These are phyloP conservation scores for Crypturellus undulatus DNA, from an alignment of 2,113 vertebrate genomes.

Conservation along the genomic window DNA sequence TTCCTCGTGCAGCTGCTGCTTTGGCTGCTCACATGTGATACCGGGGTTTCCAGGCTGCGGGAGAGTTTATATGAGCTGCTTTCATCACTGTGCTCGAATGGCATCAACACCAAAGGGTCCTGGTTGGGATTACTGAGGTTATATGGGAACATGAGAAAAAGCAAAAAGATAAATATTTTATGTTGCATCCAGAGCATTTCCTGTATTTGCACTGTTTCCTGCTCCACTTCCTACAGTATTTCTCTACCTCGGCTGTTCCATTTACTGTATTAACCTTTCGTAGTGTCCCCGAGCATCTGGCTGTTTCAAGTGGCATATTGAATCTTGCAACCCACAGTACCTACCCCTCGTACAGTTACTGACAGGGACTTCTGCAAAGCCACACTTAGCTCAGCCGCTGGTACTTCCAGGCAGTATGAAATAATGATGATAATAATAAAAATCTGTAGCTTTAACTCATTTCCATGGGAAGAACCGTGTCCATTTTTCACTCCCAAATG, in stretches of 20 bases:
- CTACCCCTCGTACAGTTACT: background rate
- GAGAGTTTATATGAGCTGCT: background rate
- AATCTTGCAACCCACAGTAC: background rate
- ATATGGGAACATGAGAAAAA: background rate
- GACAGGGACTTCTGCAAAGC: background rate
- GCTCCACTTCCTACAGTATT: constrained; percentile 2
- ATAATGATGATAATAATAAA: background rate
- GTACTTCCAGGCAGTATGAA: background rate
- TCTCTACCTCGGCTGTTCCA: background rate
- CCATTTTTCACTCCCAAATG: background rate
- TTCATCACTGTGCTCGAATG: background rate
- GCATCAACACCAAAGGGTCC: background rate
- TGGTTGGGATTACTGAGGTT: background rate
- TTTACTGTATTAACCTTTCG: constrained; percentile 1
- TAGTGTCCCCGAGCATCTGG: background rate
- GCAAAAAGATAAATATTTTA: constrained; percentile 13
- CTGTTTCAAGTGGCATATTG: background rate
- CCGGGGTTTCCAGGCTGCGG: background rate
- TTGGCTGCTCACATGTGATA: background rate
- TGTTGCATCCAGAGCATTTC: constrained; percentile 20
- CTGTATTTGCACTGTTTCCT: constrained; percentile 24
- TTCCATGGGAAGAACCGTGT: background rate
- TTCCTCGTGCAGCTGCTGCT: too few species aligned
- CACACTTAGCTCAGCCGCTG: background rate
- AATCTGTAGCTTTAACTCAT: background rate